Conservation (phyloP, 2,113 vertebrate species). For the Aspidoscelis tigris region DNA sequence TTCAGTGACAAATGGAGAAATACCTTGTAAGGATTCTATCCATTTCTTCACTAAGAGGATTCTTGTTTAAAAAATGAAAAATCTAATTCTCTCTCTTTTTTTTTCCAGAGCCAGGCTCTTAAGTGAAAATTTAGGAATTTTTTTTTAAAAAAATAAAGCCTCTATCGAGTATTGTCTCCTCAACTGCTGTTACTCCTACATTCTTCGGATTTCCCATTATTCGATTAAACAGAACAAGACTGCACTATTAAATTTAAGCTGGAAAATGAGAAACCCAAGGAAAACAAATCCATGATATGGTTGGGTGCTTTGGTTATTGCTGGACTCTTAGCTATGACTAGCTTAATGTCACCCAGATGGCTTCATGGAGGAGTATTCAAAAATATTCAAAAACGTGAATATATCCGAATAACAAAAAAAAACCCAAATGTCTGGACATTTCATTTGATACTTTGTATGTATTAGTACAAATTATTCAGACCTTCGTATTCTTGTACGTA, state of each 20-base stretch:
- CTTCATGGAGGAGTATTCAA: no score
- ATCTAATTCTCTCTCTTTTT: no score
- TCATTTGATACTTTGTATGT: no score
- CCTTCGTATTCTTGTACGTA: no score
- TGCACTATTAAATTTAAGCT: no score
- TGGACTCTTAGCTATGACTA: no score
- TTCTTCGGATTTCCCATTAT: neutral
- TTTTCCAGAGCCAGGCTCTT: neutral
- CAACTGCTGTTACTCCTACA: neutral
- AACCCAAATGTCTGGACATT: no score
- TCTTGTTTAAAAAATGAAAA: neutral
- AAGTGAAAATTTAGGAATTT: neutral
- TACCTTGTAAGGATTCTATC: neutral
- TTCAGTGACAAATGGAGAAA: neutral
- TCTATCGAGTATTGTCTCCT: neutral
- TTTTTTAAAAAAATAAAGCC: neutral
- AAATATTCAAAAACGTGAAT: no score
- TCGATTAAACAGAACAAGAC: neutral
- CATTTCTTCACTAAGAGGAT: neutral
- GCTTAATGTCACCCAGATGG: no score
- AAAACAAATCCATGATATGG: neutral
- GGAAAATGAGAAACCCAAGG: neutral
- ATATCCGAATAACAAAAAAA: no score
- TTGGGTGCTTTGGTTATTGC: no score
- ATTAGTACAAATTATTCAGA: no score